These are phyloP conservation scores for Resseliella maxima DNA, from an alignment of 2,888 invertebrate species.

Conservation along the genomic window DNA sequence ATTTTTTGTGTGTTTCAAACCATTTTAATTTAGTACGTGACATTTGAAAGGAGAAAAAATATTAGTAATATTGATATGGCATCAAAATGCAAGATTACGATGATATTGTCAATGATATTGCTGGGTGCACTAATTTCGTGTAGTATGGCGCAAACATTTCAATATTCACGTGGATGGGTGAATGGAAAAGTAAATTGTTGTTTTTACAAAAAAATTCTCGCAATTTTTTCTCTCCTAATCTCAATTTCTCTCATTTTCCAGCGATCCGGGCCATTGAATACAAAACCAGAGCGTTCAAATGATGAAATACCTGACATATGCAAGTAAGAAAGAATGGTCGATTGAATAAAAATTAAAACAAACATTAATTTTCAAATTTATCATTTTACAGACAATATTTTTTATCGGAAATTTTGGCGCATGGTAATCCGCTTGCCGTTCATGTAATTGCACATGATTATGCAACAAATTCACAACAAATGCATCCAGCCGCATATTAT, in stretches of 20 bases:
- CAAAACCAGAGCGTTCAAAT: background rate
- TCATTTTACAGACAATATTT: background rate
- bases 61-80: background rate
- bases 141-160: slow-evolving; percentile 74
- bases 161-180: slow-evolving; percentile 75
- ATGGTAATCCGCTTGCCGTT: background rate
- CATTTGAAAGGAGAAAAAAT: background rate
- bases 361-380: no score
- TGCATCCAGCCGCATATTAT: slow-evolving; percentile 14
- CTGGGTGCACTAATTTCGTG: slow-evolving; percentile 62
- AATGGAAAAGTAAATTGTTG: slow-evolving; percentile 25
- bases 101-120: background rate
- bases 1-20: background rate
- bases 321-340: background rate
- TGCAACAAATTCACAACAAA: slow-evolving; percentile 8
- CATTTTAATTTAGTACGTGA: background rate
- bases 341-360: background rate
- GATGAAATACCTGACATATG: slow-evolving; percentile 1
- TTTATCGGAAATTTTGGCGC: slow-evolving; percentile 6
- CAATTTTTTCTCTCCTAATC: no score
- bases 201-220: background rate
- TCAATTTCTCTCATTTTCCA: background rate
- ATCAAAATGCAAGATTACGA: no score
- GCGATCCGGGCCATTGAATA: background rate
- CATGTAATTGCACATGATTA: slow-evolving; percentile 28